Percentiles rank a stretch among this genome's conserved stretches.
Conservation (phyloP, 2,113 vertebrate genomes). For the Dipodomys ordii region DNA sequence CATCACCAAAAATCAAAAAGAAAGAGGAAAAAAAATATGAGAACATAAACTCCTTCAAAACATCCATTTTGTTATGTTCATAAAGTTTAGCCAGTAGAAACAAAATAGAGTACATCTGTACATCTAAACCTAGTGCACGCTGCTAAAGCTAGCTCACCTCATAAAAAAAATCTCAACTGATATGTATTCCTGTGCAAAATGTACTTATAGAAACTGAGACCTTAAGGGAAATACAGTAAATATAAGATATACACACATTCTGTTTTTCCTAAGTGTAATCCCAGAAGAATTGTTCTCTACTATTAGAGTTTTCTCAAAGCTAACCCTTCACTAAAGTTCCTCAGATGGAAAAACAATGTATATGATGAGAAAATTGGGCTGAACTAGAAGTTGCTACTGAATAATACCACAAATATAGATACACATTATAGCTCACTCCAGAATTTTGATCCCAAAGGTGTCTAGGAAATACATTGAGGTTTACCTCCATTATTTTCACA, state of each 20-base stretch:
- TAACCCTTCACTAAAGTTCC: background rate
- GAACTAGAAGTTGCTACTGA: background rate
- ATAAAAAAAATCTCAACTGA: background rate
- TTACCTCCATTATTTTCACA: background rate
- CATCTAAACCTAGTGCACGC: background rate
- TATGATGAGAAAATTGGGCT: constrained; percentile 39
- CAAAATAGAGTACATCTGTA: background rate
- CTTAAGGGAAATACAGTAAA: background rate
- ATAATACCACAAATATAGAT: background rate
- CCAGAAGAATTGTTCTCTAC: background rate
- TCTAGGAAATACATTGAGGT: background rate
- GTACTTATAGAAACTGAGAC: background rate
- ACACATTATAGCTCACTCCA: background rate
- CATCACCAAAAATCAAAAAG: too few relatives aligned
- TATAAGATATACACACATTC: background rate
- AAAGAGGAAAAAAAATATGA: background rate
- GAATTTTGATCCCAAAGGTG: background rate
- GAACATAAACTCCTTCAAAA: background rate
- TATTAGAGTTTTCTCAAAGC: background rate
- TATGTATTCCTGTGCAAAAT: background rate
- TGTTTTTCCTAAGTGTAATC: background rate
- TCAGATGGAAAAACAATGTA: background rate
- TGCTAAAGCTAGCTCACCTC: background rate
- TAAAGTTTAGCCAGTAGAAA: constrained; percentile 12
- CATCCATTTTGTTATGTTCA: background rate